phyloP scores from a whole-genome alignment of 2,888 invertebrate genomes.

The Colletes collaris region DNA sequence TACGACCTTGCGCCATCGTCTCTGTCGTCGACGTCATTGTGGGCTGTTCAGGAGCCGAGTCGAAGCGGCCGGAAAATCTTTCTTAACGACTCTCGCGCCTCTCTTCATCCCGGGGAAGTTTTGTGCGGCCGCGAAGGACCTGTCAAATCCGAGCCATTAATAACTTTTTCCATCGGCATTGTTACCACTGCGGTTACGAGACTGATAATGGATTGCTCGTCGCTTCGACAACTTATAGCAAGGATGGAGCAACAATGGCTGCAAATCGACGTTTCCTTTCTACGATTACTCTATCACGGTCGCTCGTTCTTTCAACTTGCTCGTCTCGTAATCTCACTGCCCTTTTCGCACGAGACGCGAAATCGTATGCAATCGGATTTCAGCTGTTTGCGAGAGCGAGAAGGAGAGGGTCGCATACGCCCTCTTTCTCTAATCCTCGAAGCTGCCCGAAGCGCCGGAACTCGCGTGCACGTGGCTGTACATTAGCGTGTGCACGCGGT shows the following conservation, averaged over 20 bases:
- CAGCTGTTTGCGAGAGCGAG: too few relatives aligned
- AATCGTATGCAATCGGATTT: too few relatives aligned
- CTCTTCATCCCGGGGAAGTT: constrained; percentile 40
- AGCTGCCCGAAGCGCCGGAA: too few relatives aligned
- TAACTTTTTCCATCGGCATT: constrained; percentile 58
- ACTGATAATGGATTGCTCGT: constrained; percentile 54
- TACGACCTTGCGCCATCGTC: constrained; percentile 35
- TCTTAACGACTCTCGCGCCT: constrained; percentile 43
- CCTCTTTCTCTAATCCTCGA: too few relatives aligned
- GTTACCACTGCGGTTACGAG: constrained; percentile 30
- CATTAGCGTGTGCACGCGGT: too few relatives aligned
- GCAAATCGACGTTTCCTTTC: constrained; percentile 15
- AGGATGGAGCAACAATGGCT: constrained; percentile 8
- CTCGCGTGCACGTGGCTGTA: too few relatives aligned
- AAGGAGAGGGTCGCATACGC: too few relatives aligned
- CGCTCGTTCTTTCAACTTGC: too few relatives aligned
- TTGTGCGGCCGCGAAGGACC: constrained; percentile 51
- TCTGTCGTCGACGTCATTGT: constrained; percentile 27
- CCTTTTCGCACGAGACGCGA: too few relatives aligned
- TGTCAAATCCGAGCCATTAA: constrained; percentile 58
- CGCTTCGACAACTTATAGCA: neutral
- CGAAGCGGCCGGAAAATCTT: constrained; percentile 52
- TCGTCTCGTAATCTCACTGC: too few relatives aligned
- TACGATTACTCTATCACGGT: constrained; percentile 15
- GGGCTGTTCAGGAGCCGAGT: constrained; percentile 41